phyloP scores from a whole-genome alignment of 1,140 invertebrate genomes.

The Ptiloglossa arizonensis region DNA sequence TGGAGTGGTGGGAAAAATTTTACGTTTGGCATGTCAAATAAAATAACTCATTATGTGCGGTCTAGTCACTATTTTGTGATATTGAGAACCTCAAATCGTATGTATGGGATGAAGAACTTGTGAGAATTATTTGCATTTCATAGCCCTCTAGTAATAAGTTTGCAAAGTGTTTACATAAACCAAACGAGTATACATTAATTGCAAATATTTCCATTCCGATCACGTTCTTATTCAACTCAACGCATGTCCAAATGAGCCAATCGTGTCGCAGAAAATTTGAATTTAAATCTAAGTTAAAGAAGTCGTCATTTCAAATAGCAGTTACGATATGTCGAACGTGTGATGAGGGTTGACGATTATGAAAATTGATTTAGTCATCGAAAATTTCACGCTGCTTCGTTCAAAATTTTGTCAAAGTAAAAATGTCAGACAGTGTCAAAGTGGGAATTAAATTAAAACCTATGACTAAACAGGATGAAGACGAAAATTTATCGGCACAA shows the following conservation, averaged over 20 bases:
- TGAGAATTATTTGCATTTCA: no score
- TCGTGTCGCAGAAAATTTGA: slow-evolving; percentile 30
- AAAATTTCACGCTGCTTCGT: slow-evolving; percentile 10
- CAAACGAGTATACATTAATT: no score
- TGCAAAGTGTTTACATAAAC: not conserved
- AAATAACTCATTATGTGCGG: no score
- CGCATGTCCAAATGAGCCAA: slow-evolving; percentile 29
- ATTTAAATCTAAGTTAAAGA: slow-evolving; percentile 19
- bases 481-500: slow-evolving; percentile 82
- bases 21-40: no score
- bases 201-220: slow-evolving; percentile 5
- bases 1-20: no score
- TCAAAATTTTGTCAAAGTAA: not conserved
- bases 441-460: slow-evolving; percentile 89
- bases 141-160: not conserved
- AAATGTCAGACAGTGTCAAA: slow-evolving; percentile 85
- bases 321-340: slow-evolving; percentile 10
- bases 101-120: not conserved
- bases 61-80: no score
- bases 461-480: slow-evolving; percentile 84
- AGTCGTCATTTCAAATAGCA: slow-evolving; percentile 36
- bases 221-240: slow-evolving; percentile 28
- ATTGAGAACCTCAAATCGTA: no score
- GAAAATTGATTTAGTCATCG: not conserved
- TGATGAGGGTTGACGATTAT: not conserved